Evolutionary conservation across 2,113 vertebrate genomes (phyloP).

Genomic region (Pseudorectes ferrugineus): DNA sequence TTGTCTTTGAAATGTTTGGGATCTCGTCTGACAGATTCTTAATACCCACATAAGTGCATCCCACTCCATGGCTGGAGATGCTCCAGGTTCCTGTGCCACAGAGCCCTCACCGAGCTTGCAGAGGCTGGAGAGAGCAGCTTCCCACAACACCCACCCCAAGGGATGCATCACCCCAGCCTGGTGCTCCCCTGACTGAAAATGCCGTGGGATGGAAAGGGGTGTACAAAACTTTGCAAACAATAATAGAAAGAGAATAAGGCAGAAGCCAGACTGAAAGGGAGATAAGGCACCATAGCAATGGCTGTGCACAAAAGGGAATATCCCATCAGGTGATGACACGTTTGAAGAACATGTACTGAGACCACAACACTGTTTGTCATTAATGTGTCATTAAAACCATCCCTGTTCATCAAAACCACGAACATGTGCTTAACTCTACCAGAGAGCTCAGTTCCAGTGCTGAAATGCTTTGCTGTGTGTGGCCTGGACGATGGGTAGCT

Average conservation of each 20-base stretch:
- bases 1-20: background rate
- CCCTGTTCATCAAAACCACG: rapidly evolving
- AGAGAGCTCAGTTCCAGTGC: background rate
- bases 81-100: background rate
- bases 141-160: background rate
- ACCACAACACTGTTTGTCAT: background rate
- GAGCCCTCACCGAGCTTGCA: background rate
- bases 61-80: background rate
- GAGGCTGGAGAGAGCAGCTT: background rate
- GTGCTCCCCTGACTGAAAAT: background rate
- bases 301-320: background rate
- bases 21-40: background rate
- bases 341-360: background rate
- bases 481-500: background rate
- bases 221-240: background rate
- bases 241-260: background rate
- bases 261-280: background rate
- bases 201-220: rapidly evolving
- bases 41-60: background rate
- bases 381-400: background rate
- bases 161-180: background rate
- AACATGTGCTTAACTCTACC: background rate
- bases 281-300: rapidly evolving
- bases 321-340: background rate
- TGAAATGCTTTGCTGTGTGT: background rate